Evolutionary conservation across 2,888 invertebrate species (phyloP), one percentile per base, ranked within the genome.

Genomic region (Microctonus aethiopoides): DNA sequence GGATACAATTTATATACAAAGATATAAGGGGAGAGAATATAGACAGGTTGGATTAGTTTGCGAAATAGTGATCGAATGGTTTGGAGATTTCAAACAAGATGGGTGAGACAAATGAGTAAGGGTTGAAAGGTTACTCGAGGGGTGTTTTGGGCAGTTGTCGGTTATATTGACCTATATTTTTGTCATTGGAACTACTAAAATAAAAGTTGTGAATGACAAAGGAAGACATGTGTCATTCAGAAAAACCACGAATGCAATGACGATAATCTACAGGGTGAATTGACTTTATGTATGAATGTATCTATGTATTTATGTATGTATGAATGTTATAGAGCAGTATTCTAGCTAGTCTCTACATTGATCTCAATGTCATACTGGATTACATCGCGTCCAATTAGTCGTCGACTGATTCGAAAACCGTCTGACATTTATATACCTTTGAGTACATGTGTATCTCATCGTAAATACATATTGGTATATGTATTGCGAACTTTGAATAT

Each of bases 351-450:
- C 46, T 16, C 46, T 46, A 46, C 62, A 71, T 51, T 68, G 65
- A 67, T 46, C 59, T 54, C 36, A 46, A 22, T 59, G 70, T 67
- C 68, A 67, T 67, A 69, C 41, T 46, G 72, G 68, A 72, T 72
- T 72, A 71, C 67, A 69, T 74, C 62, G 64, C 57, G 72, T 29
- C 72, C 74, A 74, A 74, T 74, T 74, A 72, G 74, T 69, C 67
- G 54, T 24, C 61, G 56, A 54, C 39, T 67, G 59, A 66, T 70
- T 57, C 66, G 29, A 70, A 70, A 70, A 65, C 65, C 46, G 29
- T 57, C 24, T 60, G 52, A 52, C 24, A 57, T 20, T 52, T 60
- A 26, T 16, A 34, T 56, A 54, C 52, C n/a, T n/a, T n/a, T n/a
- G 39, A 7, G 3, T 36, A 36, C 20, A 54, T 24, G 22, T 24